Conservation (phyloP, 2,113 vertebrate species). For the Puntigrus tetrazona region DNA sequence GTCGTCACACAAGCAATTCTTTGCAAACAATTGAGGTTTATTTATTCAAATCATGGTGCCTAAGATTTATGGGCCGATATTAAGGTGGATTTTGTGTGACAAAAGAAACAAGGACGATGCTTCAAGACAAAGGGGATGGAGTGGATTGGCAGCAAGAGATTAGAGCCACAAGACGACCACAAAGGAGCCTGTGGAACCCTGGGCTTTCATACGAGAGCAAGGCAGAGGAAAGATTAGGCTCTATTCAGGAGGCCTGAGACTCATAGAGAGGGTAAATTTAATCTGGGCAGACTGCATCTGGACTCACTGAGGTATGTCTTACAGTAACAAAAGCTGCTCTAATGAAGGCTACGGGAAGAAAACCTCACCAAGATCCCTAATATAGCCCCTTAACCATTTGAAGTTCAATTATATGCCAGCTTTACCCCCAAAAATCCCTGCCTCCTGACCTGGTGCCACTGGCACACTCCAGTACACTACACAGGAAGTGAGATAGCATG, state of each 20-base stretch:
- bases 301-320: constrained; percentile 68
- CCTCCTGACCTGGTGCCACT: constrained; percentile 7
- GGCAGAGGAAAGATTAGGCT: constrained; percentile 69
- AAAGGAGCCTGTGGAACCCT: constrained; percentile 46
- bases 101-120: constrained; percentile 57
- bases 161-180: constrained; percentile 55
- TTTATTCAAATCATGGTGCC: constrained; percentile 50
- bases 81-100: constrained; percentile 68
- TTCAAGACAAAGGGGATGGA: constrained; percentile 55
- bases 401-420: not conserved
- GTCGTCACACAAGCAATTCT: not conserved
- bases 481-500: not conserved
- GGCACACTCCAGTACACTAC: not conserved
- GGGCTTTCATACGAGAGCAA: constrained; percentile 52
- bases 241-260: constrained; percentile 62
- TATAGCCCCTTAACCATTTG: not conserved
- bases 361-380: constrained; percentile 56
- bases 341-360: constrained; percentile 63
- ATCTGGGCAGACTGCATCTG: constrained; percentile 73
- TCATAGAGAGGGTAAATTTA: constrained; percentile 66
- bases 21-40: constrained; percentile 56
- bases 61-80: constrained; percentile 59
- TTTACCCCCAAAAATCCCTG: not conserved
- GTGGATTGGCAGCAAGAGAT: constrained; percentile 62
- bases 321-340: constrained; percentile 73